Base-by-base conservation (phyloP, 1,140 invertebrate genomes). In the Oryctes rhinoceros region DNA sequence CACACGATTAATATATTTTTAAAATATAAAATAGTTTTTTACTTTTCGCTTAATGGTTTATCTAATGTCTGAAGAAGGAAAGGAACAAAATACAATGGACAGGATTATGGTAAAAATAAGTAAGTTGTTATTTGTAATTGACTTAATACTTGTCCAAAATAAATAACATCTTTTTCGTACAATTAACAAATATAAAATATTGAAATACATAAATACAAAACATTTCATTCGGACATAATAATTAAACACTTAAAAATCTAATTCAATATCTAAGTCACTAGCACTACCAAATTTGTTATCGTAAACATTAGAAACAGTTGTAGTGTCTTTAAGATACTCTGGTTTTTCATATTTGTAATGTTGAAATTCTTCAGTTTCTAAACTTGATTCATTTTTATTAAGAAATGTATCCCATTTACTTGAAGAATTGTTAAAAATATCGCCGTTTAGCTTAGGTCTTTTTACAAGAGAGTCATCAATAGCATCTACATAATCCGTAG, bases 1-100 rank as follows among this genome's bases (percentile, higher is more conserved):
- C 39, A 44, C 39, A 10, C 5, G 9, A 44, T 44, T 44, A 44
- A 44, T 44, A 44, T 44, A 44, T 44, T 44, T 44, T 44, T 44
- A 44, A 44, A 44, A 44, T 5, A 5, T 44, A 10, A 44, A 44
- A 5, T 44, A 0, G 39, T 44, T 44, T 85, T 85, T 83, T 84
- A 86, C 47, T 7, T 44, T 44, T 44, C 5, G 9, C 5, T 44
- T 44, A 44, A 1, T 7, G 5, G 9, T 44, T 44, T 2, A 30
- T 30, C 24, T 2, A 30, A 30, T 30, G 24, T 2, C 24, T 30
- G 24, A 30, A 30, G 24, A 30, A 30, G 24, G 24, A 30, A 30
- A 30, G 24, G 24, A 30, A 30, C 24, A 30, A 30, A 30, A 30
- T 1, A 2, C 24, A 30, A 30, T 1, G 24, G 24, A 30, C 24